Evolutionary conservation across 1,140 invertebrate species (phyloP), one percentile per base, ranked within the genome.

Genomic region (Drosophila arawakana): DNA sequence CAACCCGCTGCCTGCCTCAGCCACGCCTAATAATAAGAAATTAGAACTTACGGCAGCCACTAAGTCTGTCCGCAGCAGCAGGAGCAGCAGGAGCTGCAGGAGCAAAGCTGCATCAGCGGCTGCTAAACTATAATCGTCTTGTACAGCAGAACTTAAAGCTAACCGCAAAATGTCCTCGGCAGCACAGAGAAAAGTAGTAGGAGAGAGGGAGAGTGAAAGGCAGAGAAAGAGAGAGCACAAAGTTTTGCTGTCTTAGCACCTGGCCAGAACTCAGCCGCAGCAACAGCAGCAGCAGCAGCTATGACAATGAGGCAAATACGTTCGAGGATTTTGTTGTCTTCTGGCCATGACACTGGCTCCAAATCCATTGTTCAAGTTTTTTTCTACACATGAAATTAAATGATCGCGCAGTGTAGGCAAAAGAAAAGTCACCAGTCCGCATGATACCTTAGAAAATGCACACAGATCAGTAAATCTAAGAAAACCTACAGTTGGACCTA

Each of bases 11-110:
- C 37, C 37, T 39, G 37, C 5, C 41, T 13, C 37, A 47, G 83
- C 83, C 83, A 83, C 84, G 84, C 83, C 83, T 89, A 80, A 89
- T 88, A 88, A 89, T 88, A 88, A 88, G 84, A 88, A 88, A 88
- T 88, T 88, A 88, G 84, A 88, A 88, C 84, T 88, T 88, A 88
- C 84, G 84, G 79, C 84, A 89, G 84, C 84, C 84, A 88, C 84
- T 86, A 89, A 86, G 83, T 89, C 84, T 85, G 82, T 86, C 82
- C 76, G 49, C 76, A 77, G 70, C 82, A 85, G 82, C 71, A 78
- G 50, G 47, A 43, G 18, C 34, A 46, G 9, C 43, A 18, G 46
- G 15, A 21, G 46, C 67, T 73, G 50, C 49, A 43, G 13, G 18
- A 47, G n/a, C 18, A 25, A 13, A 86, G 81, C 67, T 76, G 50